Evolutionary conservation across 2,113 vertebrate species (phyloP), one percentile per base, ranked within the genome.

Genomic region (Campylomormyrus numenius): DNA sequence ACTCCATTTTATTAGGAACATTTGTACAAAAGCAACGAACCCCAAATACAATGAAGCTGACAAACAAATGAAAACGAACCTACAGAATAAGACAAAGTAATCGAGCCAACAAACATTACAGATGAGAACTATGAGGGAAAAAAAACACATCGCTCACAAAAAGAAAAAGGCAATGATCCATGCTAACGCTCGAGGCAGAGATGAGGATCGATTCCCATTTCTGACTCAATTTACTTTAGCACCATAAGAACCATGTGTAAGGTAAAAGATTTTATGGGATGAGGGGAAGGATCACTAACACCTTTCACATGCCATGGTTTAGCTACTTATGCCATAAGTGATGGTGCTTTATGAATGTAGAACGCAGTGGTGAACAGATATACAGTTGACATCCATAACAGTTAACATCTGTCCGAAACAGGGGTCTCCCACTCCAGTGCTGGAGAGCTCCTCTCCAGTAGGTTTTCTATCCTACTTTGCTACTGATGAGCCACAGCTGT

Each of bases 1-100:
- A 42, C 74, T 35, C 31, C 31, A 39, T 39, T 80, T 85, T 85
- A 85, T 85, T 87, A 27, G 53, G 19, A 87, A 87, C 13, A 92
- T 94, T 93, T 95, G 70, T 94, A 96, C 94, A 96, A 19, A 92
- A 9, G 90, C 35, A 92, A 92, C 89, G 89, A 88, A 77, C 62
- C 9, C 27, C 74, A 80, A 11, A 88, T 31, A 88, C 24, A 0
- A 31, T 21, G 92, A 39, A 89, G 15, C 10, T 90, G 91, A 91
- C 70, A 91, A 80, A 90, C 90, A 80, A 45, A 92, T 62, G 56
- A 87, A 5, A 91, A 90, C 85, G 48, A 31, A 87, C 87, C 88
- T 90, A 89, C 83, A 90, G 93, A 92, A 88, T 89, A 86, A 91
- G 70, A 89, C 27, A 52, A 86, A 9, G 8, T 91, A 89, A 45